Evolutionary conservation across 2,888 invertebrate species (phyloP).

Genomic region (Chrysomela aeneicollis): DNA sequence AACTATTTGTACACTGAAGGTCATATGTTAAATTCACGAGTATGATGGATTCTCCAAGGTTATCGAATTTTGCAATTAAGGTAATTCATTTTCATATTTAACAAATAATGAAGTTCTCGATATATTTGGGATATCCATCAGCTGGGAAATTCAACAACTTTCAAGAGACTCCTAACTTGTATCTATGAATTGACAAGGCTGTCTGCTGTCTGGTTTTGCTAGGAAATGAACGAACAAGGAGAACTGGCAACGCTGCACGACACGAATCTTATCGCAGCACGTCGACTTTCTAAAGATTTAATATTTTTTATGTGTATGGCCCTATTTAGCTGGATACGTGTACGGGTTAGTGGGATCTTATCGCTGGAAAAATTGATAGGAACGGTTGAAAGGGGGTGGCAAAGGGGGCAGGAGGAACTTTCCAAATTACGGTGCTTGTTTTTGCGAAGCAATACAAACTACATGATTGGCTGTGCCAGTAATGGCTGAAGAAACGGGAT

Average conservation of each 20-base stretch:
- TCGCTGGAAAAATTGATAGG: slow-evolving; percentile 31
- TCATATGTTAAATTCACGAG: too few species aligned
- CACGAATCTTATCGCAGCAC: slow-evolving; percentile 44
- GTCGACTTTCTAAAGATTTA: slow-evolving; percentile 40
- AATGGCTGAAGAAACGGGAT: not conserved
- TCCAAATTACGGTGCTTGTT: not conserved
- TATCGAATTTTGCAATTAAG: too few species aligned
- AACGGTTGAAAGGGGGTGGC: not conserved
- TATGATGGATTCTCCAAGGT: too few species aligned
- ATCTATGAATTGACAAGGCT: too few species aligned
- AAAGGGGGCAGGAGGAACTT: not conserved
- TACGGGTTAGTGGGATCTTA: slow-evolving; percentile 27
- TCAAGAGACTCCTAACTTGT: too few species aligned
- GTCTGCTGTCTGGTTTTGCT: too few species aligned
- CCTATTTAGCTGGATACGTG: slow-evolving; percentile 37
- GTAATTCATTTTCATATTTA: too few species aligned
- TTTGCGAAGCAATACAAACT: not conserved
- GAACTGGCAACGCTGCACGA: slow-evolving; percentile 11
- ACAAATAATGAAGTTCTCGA: too few species aligned
- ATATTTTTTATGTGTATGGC: slow-evolving; percentile 43
- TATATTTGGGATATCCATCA: too few species aligned
- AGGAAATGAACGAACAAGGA: too few species aligned
- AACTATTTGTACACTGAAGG: too few species aligned
- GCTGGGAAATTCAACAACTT: too few species aligned
- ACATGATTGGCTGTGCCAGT: not conserved